phyloP scores from a whole-genome alignment of 2,797 vertebrate species.

The Heterohyrax brucei region DNA sequence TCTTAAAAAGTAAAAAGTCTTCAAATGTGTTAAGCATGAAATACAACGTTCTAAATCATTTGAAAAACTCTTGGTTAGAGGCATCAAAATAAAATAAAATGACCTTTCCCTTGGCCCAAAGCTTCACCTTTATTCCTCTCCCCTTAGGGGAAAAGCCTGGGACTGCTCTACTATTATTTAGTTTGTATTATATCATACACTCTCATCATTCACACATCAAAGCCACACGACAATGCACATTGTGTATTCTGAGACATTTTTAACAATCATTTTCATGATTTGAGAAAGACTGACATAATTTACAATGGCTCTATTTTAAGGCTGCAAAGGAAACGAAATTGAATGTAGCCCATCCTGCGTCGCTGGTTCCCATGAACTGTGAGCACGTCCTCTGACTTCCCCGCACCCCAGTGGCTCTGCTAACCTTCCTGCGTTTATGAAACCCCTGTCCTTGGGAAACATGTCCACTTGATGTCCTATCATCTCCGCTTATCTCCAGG shows the following conservation, averaged over 20 bases:
- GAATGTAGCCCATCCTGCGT: conserved; percentile 99
- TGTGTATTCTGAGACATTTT: conserved; percentile 93
- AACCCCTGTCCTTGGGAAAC: conserved; percentile 92
- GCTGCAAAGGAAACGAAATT: conserved; percentile 98
- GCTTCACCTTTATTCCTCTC: conserved; percentile 47
- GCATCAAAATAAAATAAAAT: conserved; percentile 76
- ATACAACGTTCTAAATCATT: conserved; percentile 30
- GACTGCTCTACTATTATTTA: conserved; percentile 88
- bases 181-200: conserved; percentile 90
- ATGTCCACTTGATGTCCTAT: conserved; percentile 89
- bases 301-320: conserved; percentile 99
- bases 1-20: conserved; percentile 46
- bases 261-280: conserved; percentile 96
- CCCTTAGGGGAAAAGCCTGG: conserved; percentile 85
- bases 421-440: conserved; percentile 93
- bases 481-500: conserved; percentile 89
- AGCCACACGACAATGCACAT: conserved; percentile 94
- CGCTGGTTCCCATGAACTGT: conserved; percentile 99
- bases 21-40: background rate
- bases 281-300: conserved; percentile 95
- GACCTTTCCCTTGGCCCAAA: conserved; percentile 64
- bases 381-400: conserved; percentile 96
- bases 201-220: conserved; percentile 98
- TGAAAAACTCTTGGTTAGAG: background rate
- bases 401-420: conserved; percentile 89